Conservation (phyloP, 1,140 invertebrate species). For the Drosophila pseudoananassae region DNA sequence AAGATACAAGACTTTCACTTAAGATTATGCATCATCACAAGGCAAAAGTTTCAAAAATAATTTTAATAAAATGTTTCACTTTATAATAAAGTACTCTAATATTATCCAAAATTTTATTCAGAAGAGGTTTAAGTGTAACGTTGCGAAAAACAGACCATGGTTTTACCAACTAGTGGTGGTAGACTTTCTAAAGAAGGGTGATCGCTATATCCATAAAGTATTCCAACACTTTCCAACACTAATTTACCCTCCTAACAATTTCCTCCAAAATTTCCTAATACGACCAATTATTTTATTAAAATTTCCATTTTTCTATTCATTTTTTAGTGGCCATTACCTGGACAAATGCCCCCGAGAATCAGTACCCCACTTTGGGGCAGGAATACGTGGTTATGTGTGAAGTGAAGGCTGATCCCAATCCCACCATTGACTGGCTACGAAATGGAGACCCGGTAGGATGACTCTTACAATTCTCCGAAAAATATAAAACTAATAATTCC, state of each 20-base stretch:
- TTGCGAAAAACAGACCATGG: no score
- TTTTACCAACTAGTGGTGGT: no score
- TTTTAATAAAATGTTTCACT: no score
- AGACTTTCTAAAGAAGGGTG: no score
- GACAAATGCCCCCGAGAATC: conserved; percentile 92
- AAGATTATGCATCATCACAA: no score
- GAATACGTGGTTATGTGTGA: conserved; percentile 92
- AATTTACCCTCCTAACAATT: neutral
- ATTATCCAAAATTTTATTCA: no score
- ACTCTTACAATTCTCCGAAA: neutral
- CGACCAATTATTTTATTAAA: neutral
- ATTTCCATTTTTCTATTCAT: neutral
- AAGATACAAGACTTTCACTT: no score
- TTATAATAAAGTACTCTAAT: no score
- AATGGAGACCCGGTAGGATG: conserved; percentile 87
- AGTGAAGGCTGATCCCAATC: conserved; percentile 93
- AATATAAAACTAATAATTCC: neutral
- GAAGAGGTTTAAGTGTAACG: no score
- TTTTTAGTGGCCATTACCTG: conserved; percentile 91
- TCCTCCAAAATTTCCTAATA: neutral
- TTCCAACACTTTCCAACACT: neutral
- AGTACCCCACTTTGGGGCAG: conserved; percentile 91
- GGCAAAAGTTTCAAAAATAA: no score
- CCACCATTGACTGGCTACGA: conserved; percentile 92
- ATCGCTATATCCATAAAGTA: no score